These are phyloP conservation scores for Drosophila pseudoananassae DNA, from an alignment of 1,140 invertebrate genomes.

Conservation along the genomic window DNA sequence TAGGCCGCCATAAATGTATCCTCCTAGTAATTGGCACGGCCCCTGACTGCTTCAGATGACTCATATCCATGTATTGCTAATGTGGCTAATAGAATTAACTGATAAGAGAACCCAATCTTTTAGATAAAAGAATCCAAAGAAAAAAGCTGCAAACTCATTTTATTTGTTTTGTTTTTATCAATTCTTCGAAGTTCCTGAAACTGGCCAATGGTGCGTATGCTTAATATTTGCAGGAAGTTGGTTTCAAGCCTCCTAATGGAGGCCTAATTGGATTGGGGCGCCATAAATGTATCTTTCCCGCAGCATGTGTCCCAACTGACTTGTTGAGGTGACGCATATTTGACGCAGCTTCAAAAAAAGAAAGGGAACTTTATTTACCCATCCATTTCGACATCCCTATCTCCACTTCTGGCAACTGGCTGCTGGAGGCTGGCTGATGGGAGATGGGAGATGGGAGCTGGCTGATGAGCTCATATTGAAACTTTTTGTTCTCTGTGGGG, in stretches of 20 bases:
- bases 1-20: slow-evolving; percentile 72
- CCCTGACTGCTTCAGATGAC: background rate
- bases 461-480: slow-evolving; percentile 78
- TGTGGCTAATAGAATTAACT: background rate
- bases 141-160: no score
- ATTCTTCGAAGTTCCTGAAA: no score
- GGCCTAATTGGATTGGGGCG: slow-evolving; percentile 66
- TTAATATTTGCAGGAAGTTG: slow-evolving; percentile 60
- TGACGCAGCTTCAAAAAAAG: slow-evolving; percentile 54
- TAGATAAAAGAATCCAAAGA: no score
- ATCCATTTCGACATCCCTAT: slow-evolving; percentile 4
- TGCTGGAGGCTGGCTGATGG: slow-evolving; percentile 26
- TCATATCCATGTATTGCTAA: background rate
- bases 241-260: slow-evolving; percentile 54
- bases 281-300: slow-evolving; percentile 46
- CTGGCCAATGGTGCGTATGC: slow-evolving; percentile 4
- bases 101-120: no score
- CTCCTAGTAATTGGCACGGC: slow-evolving; percentile 1
- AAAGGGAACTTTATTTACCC: slow-evolving; percentile 29
- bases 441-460: slow-evolving; percentile 29
- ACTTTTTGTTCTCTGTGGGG: slow-evolving; percentile 64
- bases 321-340: slow-evolving; percentile 64
- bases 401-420: slow-evolving; percentile 6
- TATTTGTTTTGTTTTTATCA: no score
- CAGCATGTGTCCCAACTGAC: slow-evolving; percentile 39